Conservation (phyloP, 2,797 vertebrate species). For the Ptychadena robeensis region DNA sequence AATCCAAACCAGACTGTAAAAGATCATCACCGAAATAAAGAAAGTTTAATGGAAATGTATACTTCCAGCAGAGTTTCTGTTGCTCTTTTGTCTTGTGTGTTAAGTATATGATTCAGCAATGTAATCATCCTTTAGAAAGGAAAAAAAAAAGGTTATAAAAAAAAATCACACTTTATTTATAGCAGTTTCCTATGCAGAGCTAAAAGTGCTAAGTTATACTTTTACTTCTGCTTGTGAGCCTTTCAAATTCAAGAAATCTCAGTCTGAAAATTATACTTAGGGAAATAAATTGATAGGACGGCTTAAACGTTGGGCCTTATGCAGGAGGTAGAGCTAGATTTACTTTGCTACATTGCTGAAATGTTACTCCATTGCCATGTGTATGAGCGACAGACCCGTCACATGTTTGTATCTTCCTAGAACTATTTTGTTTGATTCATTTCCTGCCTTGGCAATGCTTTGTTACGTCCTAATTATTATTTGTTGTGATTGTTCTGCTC, state of each 20-base stretch:
- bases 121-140: too few species aligned
- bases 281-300: neutral
- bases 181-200: neutral
- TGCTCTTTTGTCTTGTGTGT: neutral
- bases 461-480: too few species aligned
- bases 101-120: neutral
- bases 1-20: neutral
- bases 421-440: too few species aligned
- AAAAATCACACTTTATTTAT: slow-evolving; percentile 12
- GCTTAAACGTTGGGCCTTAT: neutral
- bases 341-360: neutral
- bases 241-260: neutral
- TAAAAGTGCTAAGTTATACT: slow-evolving; percentile 30
- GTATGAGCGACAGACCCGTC: neutral
- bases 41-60: neutral
- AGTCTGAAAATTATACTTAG: neutral
- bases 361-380: neutral
- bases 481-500: neutral
- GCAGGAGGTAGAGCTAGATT: neutral
- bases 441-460: too few species aligned
- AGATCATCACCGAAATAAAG: neutral
- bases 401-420: too few species aligned
- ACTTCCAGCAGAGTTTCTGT: slow-evolving; percentile 4
- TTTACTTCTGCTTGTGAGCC: neutral
- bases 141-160: neutral